These are phyloP conservation scores for Plotosus lineatus DNA, from an alignment of 2,113 vertebrate species.

Conservation along the genomic window DNA sequence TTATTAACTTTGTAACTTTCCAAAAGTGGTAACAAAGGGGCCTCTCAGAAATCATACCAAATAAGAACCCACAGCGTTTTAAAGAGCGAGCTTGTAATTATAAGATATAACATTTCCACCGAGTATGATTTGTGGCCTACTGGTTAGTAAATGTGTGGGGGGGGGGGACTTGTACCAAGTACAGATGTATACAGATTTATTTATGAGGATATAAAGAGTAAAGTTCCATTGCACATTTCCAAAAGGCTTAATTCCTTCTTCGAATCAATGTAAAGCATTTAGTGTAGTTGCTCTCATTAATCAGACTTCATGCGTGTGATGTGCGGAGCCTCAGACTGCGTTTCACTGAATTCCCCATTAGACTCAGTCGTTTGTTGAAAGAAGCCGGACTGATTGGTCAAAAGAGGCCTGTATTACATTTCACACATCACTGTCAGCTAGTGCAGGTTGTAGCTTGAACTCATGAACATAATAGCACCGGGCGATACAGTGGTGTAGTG, in stretches of 20 bases:
- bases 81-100: constrained; percentile 1
- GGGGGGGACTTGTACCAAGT: constrained; percentile 7
- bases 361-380: constrained; percentile 36
- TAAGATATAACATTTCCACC: constrained; percentile 15
- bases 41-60: constrained; percentile 8
- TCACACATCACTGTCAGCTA: constrained; percentile 48
- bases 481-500: too few species aligned
- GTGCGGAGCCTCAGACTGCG: background rate
- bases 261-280: background rate
- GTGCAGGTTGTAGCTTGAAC: background rate
- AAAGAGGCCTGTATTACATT: constrained; percentile 11
- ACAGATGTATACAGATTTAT: background rate
- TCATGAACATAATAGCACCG: background rate
- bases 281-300: background rate
- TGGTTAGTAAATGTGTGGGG: background rate
- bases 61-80: constrained; percentile 9
- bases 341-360: constrained; percentile 34
- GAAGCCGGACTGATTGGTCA: constrained; percentile 22
- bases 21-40: background rate
- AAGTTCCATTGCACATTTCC: constrained; percentile 14
- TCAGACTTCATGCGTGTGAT: background rate
- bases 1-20: constrained; percentile 8
- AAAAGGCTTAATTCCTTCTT: background rate
- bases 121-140: constrained; percentile 12
- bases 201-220: background rate